A percentile compares a stretch with the other conserved stretches of the same genome.
These are phyloP conservation scores for Troilus luridus DNA, from an alignment of 2,888 invertebrate genomes.

Conservation along the genomic window DNA sequence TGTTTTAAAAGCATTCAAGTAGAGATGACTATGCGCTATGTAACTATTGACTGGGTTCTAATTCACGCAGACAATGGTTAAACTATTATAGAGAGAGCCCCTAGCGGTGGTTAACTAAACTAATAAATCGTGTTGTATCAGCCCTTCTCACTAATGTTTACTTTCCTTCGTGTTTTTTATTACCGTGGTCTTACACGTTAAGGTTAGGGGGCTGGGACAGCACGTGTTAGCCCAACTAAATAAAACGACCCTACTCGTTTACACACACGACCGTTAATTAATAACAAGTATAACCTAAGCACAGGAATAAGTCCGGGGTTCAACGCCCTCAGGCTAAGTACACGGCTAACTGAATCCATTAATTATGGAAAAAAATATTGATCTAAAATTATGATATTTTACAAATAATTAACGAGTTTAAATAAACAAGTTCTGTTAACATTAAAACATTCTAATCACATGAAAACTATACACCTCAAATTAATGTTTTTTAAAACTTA, in stretches of 20 bases:
- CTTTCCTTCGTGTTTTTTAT: background rate
- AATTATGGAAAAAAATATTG: no score
- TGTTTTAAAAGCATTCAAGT: background rate
- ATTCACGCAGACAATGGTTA: background rate
- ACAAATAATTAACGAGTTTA: no score
- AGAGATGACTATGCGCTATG: background rate
- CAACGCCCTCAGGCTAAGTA: background rate
- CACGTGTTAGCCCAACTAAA: background rate
- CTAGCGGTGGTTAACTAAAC: slow-evolving; percentile 3
- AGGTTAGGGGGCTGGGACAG: background rate
- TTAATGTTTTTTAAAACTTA: no score
- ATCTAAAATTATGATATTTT: no score
- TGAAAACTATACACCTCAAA: no score
- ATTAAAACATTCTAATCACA: no score
- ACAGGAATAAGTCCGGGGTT: background rate
- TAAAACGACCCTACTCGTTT: background rate
- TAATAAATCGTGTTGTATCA: slow-evolving; percentile 1
- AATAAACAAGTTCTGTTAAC: no score
- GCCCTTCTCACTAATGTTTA: background rate
- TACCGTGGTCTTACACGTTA: background rate
- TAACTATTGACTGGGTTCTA: background rate
- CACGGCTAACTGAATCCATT: no score
- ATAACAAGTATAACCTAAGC: background rate
- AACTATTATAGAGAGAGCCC: background rate
- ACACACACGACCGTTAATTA: background rate